Base-by-base conservation (phyloP, 2,888 invertebrate species). In the Lasioglossum villosulum region DNA sequence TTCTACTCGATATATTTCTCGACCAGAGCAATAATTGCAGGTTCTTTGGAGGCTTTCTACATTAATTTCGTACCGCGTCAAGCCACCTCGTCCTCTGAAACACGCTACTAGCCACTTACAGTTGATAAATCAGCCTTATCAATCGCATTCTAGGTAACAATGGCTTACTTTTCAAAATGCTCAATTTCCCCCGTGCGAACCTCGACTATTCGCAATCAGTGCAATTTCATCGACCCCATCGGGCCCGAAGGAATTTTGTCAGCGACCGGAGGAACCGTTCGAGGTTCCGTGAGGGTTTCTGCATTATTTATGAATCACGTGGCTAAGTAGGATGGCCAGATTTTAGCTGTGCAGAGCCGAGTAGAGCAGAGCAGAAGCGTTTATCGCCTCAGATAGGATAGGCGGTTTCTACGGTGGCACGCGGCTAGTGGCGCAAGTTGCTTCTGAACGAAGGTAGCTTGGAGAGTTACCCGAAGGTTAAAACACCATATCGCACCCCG, bases 301-400 rank as follows among this genome's bases (percentile, higher is more conserved):
- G 90, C 91, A 93, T 94, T 93, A 93, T 94, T 93, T 94, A 94
- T 93, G 92, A 92, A 92, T 90, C 92, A 91, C 93, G 93, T 91
- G 89, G 91, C 90, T 93, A 91, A 93, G 91, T 91, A 91, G 90
- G 87, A 90, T 78, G 27, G 89, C 90, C 92, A 93, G 94, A 94
- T 94, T 94, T 94, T 88, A 90, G 92, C 88, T 79, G 88, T 89
- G 86, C 52, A 52, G 52, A 52, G 52, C 10, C 23, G 52, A 52
- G 52, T n/a, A 52, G 52, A n/a, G 52, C 23, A 52, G 86, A 78
- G 56, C 88, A 90, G 86, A 86, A 92, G 90, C 93, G 91, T 93
- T 94, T 93, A 93, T 92, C 92, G 90, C 83, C 82, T 75, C 79
- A 81, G 89, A 92, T 91, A 90, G 91, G 89, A 92, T 91, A 88